Evolutionary conservation across 1,140 invertebrate species (phyloP).

Genomic region (Macrocentrus cingulum): DNA sequence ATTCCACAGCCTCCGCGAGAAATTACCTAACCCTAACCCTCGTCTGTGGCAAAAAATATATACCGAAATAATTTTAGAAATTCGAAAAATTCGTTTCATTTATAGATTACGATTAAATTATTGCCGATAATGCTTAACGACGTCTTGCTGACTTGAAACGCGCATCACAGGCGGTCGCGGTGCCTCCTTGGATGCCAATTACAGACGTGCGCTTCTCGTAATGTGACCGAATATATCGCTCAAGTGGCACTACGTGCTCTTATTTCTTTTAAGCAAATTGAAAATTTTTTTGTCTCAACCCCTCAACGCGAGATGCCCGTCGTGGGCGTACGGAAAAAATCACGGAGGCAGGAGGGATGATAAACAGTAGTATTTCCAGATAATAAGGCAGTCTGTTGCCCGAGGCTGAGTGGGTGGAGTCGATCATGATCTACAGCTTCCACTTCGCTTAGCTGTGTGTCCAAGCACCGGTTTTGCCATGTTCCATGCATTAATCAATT

Average conservation of each 20-base stretch:
- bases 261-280: constrained; percentile 6
- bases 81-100: not conserved
- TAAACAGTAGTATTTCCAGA: constrained; percentile 25
- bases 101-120: constrained; percentile 21
- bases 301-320: not conserved
- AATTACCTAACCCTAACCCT: not conserved
- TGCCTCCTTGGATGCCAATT: constrained; percentile 48
- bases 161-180: constrained; percentile 25
- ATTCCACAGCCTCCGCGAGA: constrained; percentile 12
- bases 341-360: not conserved
- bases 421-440: constrained; percentile 26
- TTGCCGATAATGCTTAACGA: constrained; percentile 26
- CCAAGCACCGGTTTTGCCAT: constrained; percentile 19
- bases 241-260: constrained; percentile 18
- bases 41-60: not conserved
- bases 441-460: not conserved
- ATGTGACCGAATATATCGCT: constrained; percentile 29
- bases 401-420: constrained; percentile 27
- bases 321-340: constrained; percentile 17
- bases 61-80: not conserved
- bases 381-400: constrained; percentile 22
- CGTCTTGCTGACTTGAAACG: constrained; percentile 30
- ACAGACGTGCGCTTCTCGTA: constrained; percentile 35
- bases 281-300: not conserved
- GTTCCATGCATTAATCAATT: no score